Evolutionary conservation across 2,888 invertebrate species (phyloP), one percentile per base, ranked within the genome.

Genomic region (Lasiommata megera): DNA sequence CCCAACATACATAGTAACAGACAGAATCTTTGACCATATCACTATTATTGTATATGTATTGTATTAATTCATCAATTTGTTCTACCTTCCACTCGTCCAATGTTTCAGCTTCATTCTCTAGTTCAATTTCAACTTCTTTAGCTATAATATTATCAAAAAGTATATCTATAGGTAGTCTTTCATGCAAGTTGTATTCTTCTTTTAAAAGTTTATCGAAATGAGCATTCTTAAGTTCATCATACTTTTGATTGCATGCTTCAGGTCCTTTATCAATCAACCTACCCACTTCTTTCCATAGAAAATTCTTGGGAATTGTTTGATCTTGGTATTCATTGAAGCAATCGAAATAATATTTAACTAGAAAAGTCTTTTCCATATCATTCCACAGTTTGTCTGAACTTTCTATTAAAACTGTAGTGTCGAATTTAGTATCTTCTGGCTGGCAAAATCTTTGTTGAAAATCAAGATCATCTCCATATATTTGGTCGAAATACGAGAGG

Each of bases 201-300:
- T 69, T 62, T 3, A 80, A 57, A 48, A 84, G 77, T 56, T 68
- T 73, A 0, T 78, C 67, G 14, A 85, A 68, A 71, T 90, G 89
- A 2, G 61, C 68, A 0, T 62, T 62, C 54, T 74, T 80, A 29
- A 89, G 57, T 50, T 82, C 74, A 6, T 70, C 67, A 60, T 76
- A 87, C 46, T 82, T 83, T 6, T 66, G 53, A 46, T 79, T 77
- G 54, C 90, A 90, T 1, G 37, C 60, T 0, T 84, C 81, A 1
- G 86, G 73, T 23, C 71, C 73, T 64, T 82, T 84, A 38, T 85
- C 82, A 1, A 90, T 54, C 3, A 88, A 63, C 29, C 88, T 71
- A 0, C 88, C 84, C 3, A 90, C 78, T 75, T 90, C 90, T 5
- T 73, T 82, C 90, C 90, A 90, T 1, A 89, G 69, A 57, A 88